Evolutionary conservation across 2,797 vertebrate genomes (phyloP), one percentile per base, ranked within the genome.

Genomic region (Tapirus indicus): DNA sequence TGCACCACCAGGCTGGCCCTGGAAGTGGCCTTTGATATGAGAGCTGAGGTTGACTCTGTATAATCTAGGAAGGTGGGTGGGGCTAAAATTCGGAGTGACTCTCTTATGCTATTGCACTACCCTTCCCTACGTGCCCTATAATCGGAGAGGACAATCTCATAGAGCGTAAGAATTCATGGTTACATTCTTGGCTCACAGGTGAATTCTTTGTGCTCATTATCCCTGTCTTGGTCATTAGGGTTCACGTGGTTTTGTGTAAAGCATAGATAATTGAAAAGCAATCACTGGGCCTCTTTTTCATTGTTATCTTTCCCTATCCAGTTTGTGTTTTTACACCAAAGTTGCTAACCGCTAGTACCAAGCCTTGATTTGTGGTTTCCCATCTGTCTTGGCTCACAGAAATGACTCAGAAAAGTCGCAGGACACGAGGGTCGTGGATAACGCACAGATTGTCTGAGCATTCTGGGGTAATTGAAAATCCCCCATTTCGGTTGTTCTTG

Each of bases 341-440:
- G 44, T 41, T 94, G 44, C 78, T 75, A 29, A 82, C 84, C 41
- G 58, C 49, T 62, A 20, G 29, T 14, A 85, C 29, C n/a, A 38
- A 91, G 62, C 56, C 68, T 77, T 35, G 41, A 71, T 94, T 74
- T 96, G 84, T 92, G 83, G n/a, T 56, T 96, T 96, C 60, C 25
- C 12, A 5, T 54, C 62, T 84, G 60, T 66, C 89, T 78, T 78
- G n/a, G 66, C 38, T 94, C 64, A 56, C 17, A 74, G 64, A 91
- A 92, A 56, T 92, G 89, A 93, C 78, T 96, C 94, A 95, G 38
- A 35, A 66, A 64, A 71, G 49, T 79, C 69, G 18, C 20, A 89
- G 69, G 56, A 92, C 25, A 9, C 14, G 60, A 72, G 38, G 38
- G 5, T 9, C 10, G 0, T 68, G 69, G 60, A 56, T 60, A 44